Percentiles rank a stretch among this genome's conserved stretches.
phyloP scores from a whole-genome alignment of 2,888 invertebrate species.

The Archips xylosteana region DNA sequence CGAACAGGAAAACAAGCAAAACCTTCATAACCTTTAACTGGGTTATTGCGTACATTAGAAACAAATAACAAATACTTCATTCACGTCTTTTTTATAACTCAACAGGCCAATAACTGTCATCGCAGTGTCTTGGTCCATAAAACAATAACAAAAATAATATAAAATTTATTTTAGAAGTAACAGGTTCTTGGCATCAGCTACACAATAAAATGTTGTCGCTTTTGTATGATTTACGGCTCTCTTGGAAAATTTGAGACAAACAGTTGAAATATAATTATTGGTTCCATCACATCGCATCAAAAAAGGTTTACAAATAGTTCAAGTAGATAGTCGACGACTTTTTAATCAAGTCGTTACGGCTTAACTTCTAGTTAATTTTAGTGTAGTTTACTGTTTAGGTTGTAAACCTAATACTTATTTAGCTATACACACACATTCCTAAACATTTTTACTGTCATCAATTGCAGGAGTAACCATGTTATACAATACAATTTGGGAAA shows the following conservation, averaged over 20 bases:
- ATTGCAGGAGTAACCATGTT: too few relatives aligned
- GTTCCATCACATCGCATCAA: neutral
- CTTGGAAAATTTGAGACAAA: conserved; percentile 3
- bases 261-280: conserved; percentile 6
- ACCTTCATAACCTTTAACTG: too few relatives aligned
- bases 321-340: neutral
- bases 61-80: neutral
- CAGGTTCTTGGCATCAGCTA: conserved; percentile 32
- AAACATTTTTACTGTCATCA: too few relatives aligned
- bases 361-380: too few relatives aligned
- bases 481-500: too few relatives aligned
- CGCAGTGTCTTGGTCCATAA: neutral
- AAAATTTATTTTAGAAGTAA: conserved; percentile 27
- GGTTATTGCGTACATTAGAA: neutral
- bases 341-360: too few relatives aligned
- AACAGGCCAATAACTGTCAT: conserved; percentile 7
- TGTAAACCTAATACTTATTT: too few relatives aligned
- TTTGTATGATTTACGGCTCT: conserved; percentile 22
- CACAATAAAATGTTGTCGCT: conserved; percentile 23
- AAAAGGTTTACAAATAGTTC: neutral
- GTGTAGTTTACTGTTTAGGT: too few relatives aligned
- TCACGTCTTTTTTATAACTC: neutral
- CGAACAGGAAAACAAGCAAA: too few relatives aligned
- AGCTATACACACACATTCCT: too few relatives aligned
- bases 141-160: conserved; percentile 20